Percentiles rank a stretch among this genome's conserved stretches.
These are phyloP conservation scores for Clinocottus analis DNA, from an alignment of 2,113 vertebrate species.

Conservation along the genomic window DNA sequence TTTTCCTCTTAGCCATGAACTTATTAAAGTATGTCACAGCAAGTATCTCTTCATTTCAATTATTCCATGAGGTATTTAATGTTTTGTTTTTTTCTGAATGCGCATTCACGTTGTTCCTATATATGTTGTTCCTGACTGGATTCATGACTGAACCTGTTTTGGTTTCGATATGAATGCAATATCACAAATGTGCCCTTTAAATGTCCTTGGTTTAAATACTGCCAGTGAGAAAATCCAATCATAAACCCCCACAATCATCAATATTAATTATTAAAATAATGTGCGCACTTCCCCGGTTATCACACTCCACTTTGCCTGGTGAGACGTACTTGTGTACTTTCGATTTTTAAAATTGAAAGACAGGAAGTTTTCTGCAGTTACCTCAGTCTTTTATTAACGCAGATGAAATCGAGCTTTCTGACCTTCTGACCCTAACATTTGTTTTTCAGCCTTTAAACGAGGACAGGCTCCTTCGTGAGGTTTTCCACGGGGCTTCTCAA, in stretches of 20 bases:
- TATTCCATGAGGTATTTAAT: background rate
- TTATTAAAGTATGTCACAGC: background rate
- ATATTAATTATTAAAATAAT: background rate
- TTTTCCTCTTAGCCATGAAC: background rate
- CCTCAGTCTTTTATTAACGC: background rate
- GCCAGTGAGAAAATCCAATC: background rate
- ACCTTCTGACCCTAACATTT: constrained; percentile 5
- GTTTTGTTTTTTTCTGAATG: background rate
- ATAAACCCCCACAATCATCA: background rate
- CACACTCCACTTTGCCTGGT: background rate
- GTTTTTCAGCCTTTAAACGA: constrained; percentile 13
- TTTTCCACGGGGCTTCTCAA: background rate
- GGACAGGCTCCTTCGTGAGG: background rate
- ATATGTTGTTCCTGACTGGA: background rate
- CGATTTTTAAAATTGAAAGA: background rate
- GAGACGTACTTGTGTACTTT: background rate
- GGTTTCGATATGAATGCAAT: background rate
- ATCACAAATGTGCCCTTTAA: background rate
- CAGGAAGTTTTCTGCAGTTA: background rate
- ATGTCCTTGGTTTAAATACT: background rate
- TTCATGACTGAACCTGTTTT: background rate
- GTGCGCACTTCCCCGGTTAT: background rate
- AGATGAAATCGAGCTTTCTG: background rate
- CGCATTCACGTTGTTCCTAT: background rate
- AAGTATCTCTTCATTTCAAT: background rate